These are phyloP conservation scores for Drosophila sulfurigaster DNA, from an alignment of 1,140 invertebrate genomes.

Conservation along the genomic window DNA sequence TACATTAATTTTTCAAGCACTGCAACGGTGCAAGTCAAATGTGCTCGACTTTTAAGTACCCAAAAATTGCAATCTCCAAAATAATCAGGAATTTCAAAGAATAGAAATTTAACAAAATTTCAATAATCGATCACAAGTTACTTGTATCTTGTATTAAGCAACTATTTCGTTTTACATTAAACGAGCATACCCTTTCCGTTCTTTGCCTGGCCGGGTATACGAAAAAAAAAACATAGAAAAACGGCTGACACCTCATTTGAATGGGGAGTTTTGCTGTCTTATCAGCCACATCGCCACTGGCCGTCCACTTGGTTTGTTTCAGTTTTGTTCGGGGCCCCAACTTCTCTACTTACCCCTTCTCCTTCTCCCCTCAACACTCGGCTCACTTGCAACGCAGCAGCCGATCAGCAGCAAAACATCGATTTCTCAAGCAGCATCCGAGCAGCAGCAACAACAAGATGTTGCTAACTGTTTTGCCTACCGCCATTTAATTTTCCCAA, in stretches of 20 bases:
- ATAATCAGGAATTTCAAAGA: slow-evolving; percentile 1
- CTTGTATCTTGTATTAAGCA: too few species aligned
- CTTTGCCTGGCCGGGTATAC: too few species aligned
- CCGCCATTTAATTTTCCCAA: slow-evolving; percentile 65
- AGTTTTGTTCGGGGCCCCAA: not conserved
- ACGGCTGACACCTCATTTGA: slow-evolving; percentile 71
- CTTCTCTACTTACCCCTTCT: not conserved
- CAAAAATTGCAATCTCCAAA: not conserved
- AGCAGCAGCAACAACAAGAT: slow-evolving; percentile 18
- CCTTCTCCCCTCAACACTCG: not conserved
- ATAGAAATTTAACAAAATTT: not conserved
- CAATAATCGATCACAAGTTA: too few species aligned
- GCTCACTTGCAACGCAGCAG: too few species aligned
- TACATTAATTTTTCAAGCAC: slow-evolving; percentile 64
- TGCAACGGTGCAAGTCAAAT: not conserved
- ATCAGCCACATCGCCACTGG: slow-evolving; percentile 49
- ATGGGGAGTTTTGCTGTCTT: slow-evolving; percentile 48
- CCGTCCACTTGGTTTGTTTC: slow-evolving; percentile 28
- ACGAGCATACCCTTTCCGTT: too few species aligned
- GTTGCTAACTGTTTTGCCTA: slow-evolving; percentile 59
- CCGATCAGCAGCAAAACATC: slow-evolving; percentile 34
- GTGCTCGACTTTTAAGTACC: too few species aligned
- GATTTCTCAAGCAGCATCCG: slow-evolving; percentile 40
- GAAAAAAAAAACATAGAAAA: not conserved
- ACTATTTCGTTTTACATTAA: too few species aligned